These are phyloP conservation scores for Drosophila willistoni DNA, from an alignment of 1,140 invertebrate species.

Conservation along the genomic window DNA sequence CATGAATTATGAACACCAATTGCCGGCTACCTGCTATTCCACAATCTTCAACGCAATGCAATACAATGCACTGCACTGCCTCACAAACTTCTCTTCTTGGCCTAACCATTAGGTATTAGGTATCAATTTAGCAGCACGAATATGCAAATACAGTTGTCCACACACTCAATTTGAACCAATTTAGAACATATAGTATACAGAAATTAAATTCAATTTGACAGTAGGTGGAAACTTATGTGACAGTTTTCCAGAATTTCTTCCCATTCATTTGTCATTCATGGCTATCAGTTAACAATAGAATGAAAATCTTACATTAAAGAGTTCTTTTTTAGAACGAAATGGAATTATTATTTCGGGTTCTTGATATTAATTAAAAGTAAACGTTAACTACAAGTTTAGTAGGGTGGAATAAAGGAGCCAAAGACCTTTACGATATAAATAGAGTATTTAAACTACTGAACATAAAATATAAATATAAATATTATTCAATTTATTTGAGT, in stretches of 20 bases:
- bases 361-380: too few species aligned
- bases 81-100: neutral
- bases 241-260: neutral
- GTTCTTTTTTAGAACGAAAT: too few species aligned
- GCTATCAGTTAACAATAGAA: too few species aligned
- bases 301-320: too few species aligned
- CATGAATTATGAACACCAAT: slow-evolving; percentile 73
- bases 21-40: slow-evolving; percentile 29
- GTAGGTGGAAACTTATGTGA: neutral
- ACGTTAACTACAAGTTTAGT: too few species aligned
- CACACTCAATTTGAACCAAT: neutral
- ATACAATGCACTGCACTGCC: neutral
- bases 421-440: too few species aligned
- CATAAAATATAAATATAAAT: too few species aligned
- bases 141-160: slow-evolving; percentile 6
- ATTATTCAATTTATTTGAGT: too few species aligned
- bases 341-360: too few species aligned
- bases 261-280: too few species aligned
- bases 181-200: neutral
- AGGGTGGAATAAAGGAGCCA: too few species aligned
- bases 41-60: neutral
- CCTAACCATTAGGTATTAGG: slow-evolving; percentile 60
- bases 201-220: slow-evolving; percentile 4
- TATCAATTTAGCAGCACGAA: slow-evolving; percentile 60
- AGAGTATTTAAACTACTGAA: too few species aligned